These are phyloP conservation scores for Cynocephalus volans DNA, from an alignment of 2,113 vertebrate species.

Conservation along the genomic window DNA sequence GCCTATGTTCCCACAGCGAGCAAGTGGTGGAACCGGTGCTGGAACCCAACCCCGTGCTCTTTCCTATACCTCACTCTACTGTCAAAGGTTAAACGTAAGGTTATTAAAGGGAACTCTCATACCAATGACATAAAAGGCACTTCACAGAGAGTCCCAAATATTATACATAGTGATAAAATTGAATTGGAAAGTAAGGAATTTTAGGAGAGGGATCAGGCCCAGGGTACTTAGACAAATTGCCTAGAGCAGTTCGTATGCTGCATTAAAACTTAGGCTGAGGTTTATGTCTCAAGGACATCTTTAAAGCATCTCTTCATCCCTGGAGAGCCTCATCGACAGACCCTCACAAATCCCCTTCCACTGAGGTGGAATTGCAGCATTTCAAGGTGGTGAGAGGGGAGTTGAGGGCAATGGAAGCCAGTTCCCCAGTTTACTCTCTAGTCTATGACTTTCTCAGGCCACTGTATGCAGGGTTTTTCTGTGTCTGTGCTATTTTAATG, in stretches of 20 bases:
- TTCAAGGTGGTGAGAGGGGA: neutral
- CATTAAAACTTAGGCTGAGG: neutral
- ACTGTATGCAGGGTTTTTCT: neutral
- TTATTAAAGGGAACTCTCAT: neutral
- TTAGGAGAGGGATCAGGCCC: neutral
- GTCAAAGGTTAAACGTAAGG: neutral
- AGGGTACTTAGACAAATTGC: neutral
- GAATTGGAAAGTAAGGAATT: conserved; percentile 2
- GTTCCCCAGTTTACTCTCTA: neutral
- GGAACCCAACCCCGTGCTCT: neutral
- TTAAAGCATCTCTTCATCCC: neutral
- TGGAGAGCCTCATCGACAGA: neutral
- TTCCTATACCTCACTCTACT: neutral
- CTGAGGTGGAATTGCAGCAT: neutral
- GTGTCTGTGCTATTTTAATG: neutral
- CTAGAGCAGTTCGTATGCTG: neutral
- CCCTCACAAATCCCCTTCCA: neutral
- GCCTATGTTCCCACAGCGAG: neutral
- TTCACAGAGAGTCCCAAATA: neutral
- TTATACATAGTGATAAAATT: neutral
- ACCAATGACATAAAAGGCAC: neutral
- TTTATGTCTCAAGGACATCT: neutral
- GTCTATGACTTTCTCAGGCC: neutral
- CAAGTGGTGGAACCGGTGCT: neutral
- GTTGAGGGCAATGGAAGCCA: neutral